Evolutionary conservation across 2,888 invertebrate species (phyloP), one percentile per base, ranked within the genome.

Genomic region (Cryptus viduatorius): DNA sequence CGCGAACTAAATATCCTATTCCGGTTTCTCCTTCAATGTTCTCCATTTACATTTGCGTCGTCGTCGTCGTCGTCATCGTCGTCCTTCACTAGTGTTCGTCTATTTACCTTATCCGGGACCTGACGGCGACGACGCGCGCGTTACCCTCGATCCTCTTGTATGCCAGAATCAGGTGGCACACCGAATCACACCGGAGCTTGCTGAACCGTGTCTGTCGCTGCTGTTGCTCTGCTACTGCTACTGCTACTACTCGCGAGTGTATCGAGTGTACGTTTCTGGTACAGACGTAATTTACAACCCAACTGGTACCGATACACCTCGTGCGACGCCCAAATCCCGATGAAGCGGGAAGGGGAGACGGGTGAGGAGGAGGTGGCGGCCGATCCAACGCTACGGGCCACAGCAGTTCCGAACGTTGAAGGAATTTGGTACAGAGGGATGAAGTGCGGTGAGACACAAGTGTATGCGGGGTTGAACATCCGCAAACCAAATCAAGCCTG

Each of bases 211-310:
- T 83, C 83, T 83, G 79, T 29, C 75, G 68, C 82, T 42, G 82
- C 75, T 82, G 84, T 75, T 75, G 65, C 75, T 42, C 75, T 53
- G 44, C 69, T 73, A 48, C 75, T 53, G 44, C 69, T 73, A 53
- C 79, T 86, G 79, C 65, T 67, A 61, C 76, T 79, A 53, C 68
- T 75, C 53, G 86, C 86, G 83, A 87, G 86, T 88, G 85, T 89
- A 90, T 90, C 88, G 88, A 88, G 86, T 89, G 83, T 87, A 71
- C 73, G 84, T 85, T 77, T 85, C 88, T 90, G 90, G 83, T 87
- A 85, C 83, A 59, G 89, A 90, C 89, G 80, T 91, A 90, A 91
- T 91, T 91, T 91, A 91, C 89, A 90, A 88, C 87, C 73, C 73
- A 48, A 29, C 24, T 14, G 59, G 61, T n/a, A 73, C 44, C 73